These are phyloP conservation scores for Acrocera orbiculus DNA, from an alignment of 2,888 invertebrate genomes.

Conservation along the genomic window DNA sequence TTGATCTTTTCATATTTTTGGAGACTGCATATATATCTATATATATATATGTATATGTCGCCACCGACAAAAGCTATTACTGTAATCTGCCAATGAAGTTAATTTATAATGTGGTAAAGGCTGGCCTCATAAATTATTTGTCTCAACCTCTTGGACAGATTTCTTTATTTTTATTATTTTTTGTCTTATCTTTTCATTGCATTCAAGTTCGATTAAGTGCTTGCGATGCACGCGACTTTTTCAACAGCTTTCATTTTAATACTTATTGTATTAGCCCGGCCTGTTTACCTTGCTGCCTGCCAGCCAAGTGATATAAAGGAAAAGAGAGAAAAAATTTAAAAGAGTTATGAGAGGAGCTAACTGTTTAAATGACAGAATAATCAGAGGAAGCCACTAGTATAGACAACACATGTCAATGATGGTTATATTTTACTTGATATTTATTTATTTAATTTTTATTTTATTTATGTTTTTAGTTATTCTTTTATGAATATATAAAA, in stretches of 20 bases:
- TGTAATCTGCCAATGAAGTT: slow-evolving; percentile 6
- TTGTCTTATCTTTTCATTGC: slow-evolving; percentile 1
- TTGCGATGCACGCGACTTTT: no score
- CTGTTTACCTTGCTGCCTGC: slow-evolving; percentile 1
- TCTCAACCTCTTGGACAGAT: not conserved
- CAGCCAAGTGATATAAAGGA: no score
- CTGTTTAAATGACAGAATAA: no score
- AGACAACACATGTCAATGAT: no score
- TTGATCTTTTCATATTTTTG: not conserved
- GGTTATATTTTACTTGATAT: no score
- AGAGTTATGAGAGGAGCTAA: no score
- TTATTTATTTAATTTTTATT: no score
- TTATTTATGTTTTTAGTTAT: no score
- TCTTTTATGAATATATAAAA: no score
- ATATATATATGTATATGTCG: not conserved
- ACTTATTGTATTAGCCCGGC: not conserved
- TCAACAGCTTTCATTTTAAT: not conserved
- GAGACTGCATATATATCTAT: not conserved
- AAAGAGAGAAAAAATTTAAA: no score
- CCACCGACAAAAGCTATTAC: slow-evolving; percentile 4
- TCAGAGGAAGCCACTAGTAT: no score
- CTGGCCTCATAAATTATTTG: slow-evolving; percentile 12
- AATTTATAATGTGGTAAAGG: slow-evolving; percentile 9
- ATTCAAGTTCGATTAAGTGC: no score
- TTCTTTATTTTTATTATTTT: not conserved